Conservation (phyloP, 2,113 vertebrate genomes). For the Platysteira castanea region DNA sequence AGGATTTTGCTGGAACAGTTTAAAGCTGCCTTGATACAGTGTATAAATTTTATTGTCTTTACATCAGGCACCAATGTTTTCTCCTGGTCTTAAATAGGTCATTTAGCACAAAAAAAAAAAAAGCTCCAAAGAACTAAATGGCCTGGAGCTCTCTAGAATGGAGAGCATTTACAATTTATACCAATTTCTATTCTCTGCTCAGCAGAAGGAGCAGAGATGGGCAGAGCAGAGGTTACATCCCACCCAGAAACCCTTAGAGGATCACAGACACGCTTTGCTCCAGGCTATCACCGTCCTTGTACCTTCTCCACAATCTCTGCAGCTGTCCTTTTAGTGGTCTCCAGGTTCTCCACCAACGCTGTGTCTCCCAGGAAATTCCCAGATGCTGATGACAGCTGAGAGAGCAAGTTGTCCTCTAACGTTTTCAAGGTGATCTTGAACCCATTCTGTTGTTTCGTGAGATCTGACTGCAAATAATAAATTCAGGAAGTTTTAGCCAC, state of each 20-base stretch:
- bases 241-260: neutral
- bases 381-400: conserved; percentile 89
- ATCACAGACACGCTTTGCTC: neutral
- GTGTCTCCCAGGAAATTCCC: conserved; percentile 93
- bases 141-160: neutral
- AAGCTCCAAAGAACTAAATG: neutral
- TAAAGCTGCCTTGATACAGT: conserved; percentile 4
- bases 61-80: neutral
- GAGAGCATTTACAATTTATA: neutral
- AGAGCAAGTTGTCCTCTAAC: conserved; percentile 89
- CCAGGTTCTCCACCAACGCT: conserved; percentile 88
- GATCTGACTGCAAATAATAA: conserved; percentile 79
- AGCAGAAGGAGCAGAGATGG: neutral
- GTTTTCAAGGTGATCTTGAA: conserved; percentile 98
- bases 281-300: neutral
- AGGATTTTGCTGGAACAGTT: neutral
- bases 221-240: neutral
- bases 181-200: neutral
- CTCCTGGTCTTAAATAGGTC: conserved; percentile 3
- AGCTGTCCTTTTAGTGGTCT: conserved; percentile 89
- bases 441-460: conserved; percentile 92
- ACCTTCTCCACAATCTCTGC: conserved; percentile 92
- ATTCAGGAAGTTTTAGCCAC: neutral
- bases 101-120: conserved; percentile 6
- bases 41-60: conserved; percentile 41